phyloP scores from a whole-genome alignment of 2,888 invertebrate species.

The Acutogordius australiensis region DNA sequence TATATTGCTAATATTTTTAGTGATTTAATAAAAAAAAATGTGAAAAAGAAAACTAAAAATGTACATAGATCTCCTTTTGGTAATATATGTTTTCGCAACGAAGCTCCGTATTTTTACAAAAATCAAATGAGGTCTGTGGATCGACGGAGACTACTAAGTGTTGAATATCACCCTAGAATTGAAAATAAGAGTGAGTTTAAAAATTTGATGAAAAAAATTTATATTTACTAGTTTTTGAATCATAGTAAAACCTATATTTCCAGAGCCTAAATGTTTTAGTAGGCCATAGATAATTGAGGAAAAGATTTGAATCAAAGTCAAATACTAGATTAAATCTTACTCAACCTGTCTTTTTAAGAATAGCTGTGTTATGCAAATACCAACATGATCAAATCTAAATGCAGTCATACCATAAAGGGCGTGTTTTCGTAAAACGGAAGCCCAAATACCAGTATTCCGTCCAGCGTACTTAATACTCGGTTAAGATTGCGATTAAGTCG shows the following conservation, averaged over 20 bases:
- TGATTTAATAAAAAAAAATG: background rate
- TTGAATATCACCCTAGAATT: background rate
- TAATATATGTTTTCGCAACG: background rate
- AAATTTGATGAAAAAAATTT: background rate
- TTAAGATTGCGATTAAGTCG: background rate
- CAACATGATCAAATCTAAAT: background rate
- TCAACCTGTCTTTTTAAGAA: too few species aligned
- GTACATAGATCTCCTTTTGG: background rate
- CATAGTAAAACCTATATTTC: too few species aligned
- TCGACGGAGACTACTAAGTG: background rate
- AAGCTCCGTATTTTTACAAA: background rate
- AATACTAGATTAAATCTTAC: too few species aligned
- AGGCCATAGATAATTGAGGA: too few species aligned
- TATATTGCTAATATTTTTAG: too few species aligned
- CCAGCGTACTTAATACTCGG: background rate
- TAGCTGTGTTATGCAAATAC: too few species aligned
- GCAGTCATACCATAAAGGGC: slow-evolving; percentile 1
- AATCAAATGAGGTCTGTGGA: background rate
- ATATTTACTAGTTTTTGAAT: background rate
- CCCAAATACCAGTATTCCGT: background rate
- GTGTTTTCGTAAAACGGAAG: slow-evolving; percentile 1
- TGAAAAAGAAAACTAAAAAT: background rate
- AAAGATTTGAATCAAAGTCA: too few species aligned
- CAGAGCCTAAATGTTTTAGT: too few species aligned
- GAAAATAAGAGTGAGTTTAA: background rate